phyloP scores from a whole-genome alignment of 2,797 vertebrate species.

The Xiphorhynchus erythropygius region DNA sequence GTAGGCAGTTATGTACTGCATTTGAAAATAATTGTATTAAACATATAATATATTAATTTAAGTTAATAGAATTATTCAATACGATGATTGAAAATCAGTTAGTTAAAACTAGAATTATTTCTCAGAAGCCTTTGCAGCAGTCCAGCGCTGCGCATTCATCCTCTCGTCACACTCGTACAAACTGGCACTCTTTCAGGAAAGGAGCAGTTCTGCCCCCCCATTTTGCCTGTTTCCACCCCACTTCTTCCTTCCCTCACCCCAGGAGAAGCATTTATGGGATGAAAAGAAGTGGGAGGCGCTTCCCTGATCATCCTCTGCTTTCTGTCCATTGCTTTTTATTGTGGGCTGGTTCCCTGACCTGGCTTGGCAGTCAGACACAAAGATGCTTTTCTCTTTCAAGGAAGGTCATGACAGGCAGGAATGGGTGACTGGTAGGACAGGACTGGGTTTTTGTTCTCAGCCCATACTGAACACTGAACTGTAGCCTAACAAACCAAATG shows the following conservation, averaged over 20 bases:
- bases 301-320: neutral
- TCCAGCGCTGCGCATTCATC: neutral
- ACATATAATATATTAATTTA: neutral
- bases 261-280: neutral
- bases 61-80: neutral
- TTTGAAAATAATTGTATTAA: neutral
- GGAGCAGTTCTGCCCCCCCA: rapidly evolving
- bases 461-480: neutral
- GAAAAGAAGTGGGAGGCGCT: neutral
- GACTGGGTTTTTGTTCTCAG: neutral
- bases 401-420: neutral
- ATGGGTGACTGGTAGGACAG: neutral
- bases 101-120: neutral
- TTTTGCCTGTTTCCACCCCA: neutral
- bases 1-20: neutral
- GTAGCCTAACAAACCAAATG: neutral
- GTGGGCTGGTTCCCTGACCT: neutral
- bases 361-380: neutral
- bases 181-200: neutral
- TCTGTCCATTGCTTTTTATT: neutral
- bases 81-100: neutral
- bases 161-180: neutral
- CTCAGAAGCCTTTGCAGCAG: neutral
- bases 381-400: neutral
- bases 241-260: neutral